Conservation (phyloP, 53 echinoderm and acorn worm genomes). For the Luidia sarsii region DNA sequence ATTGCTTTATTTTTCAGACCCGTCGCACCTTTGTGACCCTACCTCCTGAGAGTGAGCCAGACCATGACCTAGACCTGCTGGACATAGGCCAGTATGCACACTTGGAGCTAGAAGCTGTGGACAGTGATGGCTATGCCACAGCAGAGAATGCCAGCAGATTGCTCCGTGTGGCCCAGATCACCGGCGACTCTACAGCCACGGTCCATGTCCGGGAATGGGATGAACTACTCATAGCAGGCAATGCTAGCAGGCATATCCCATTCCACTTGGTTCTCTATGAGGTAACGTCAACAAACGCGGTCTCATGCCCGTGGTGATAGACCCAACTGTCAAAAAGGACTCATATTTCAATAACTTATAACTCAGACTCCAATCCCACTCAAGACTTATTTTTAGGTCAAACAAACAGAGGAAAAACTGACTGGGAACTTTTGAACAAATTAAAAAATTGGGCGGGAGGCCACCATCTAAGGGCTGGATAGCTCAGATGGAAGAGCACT, state of each 20-base stretch:
- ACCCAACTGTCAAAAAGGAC: too few species aligned
- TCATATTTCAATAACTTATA: too few species aligned
- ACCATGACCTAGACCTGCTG: constrained; percentile 78
- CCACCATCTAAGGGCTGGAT: too few species aligned
- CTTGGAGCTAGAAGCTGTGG: constrained; percentile 77
- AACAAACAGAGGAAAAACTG: too few species aligned
- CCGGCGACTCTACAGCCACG: constrained; percentile 70
- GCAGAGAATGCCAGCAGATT: constrained; percentile 32
- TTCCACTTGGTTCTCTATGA: constrained; percentile 79
- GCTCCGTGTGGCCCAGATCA: constrained; percentile 58
- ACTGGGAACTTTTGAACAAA: too few species aligned
- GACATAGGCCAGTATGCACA: constrained; percentile 85
- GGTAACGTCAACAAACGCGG: too few species aligned
- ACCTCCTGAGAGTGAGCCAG: constrained; percentile 61
- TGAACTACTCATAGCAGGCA: constrained; percentile 35
- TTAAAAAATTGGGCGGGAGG: too few species aligned
- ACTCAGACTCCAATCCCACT: too few species aligned
- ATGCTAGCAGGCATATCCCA: constrained; percentile 61
- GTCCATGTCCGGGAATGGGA: constrained; percentile 77
- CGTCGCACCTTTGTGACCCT: constrained; percentile 75
- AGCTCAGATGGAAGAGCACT: too few species aligned
- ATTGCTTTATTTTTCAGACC: constrained; percentile 45
- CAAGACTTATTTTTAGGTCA: too few species aligned
- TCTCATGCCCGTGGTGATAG: too few species aligned
- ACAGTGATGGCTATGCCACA: constrained; percentile 52